These are phyloP conservation scores for Hylomyscus alleni DNA, from an alignment of 2,797 vertebrate genomes.

Conservation along the genomic window DNA sequence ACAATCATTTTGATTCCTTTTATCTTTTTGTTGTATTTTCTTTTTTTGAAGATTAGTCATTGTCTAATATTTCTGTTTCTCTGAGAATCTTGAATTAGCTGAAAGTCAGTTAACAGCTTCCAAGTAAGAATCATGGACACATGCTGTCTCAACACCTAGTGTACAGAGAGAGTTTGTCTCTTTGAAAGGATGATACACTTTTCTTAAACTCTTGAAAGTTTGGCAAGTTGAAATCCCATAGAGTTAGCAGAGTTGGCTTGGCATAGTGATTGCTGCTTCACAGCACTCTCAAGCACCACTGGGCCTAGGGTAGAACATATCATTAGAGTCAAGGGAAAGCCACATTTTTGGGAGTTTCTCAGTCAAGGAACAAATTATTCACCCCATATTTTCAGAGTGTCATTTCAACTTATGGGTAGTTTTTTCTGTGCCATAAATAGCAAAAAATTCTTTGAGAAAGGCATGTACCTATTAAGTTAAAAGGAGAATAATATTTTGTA, in stretches of 20 bases:
- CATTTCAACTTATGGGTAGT: neutral
- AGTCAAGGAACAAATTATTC: neutral
- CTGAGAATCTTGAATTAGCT: constrained; percentile 8
- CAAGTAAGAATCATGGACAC: neutral
- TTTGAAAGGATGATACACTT: constrained; percentile 1
- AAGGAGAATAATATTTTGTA: neutral
- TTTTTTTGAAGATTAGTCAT: neutral
- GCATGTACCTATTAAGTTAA: rapidly evolving
- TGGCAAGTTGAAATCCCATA: constrained; percentile 7
- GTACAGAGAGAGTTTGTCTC: neutral
- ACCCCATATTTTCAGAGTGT: neutral
- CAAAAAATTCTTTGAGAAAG: neutral
- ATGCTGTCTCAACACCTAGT: neutral
- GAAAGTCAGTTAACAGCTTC: neutral
- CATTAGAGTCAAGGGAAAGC: neutral
- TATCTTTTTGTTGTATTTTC: constrained; percentile 21
- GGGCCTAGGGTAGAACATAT: neutral
- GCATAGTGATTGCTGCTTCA: neutral
- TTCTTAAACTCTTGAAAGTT: constrained; percentile 38
- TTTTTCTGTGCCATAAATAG: neutral
- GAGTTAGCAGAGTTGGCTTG: neutral
- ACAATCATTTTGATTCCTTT: neutral
- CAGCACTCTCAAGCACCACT: neutral
- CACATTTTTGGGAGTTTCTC: neutral
- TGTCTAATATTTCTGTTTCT: neutral